A percentile compares a stretch with the other conserved stretches of the same genome.
These are phyloP conservation scores for Tetragonula carbonaria DNA, from an alignment of 2,888 invertebrate genomes.

Conservation along the genomic window DNA sequence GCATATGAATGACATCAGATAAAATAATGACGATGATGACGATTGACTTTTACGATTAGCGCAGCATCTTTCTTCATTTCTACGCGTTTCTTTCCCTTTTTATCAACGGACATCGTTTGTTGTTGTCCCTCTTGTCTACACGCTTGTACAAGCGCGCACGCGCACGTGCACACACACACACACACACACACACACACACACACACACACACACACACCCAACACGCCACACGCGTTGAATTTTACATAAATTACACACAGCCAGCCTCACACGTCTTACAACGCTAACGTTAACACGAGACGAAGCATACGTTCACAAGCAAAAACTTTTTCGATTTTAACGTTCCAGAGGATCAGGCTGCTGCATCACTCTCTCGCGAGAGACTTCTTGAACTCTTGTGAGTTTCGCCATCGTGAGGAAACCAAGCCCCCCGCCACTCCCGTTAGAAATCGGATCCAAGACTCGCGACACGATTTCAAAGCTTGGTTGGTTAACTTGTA, in stretches of 20 bases:
- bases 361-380: constrained; percentile 20
- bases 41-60: constrained; percentile 43
- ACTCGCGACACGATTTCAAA: constrained; percentile 31
- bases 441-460: constrained; percentile 8
- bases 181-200: background rate
- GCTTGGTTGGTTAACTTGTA: constrained; percentile 31
- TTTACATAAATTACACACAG: background rate
- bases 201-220: background rate
- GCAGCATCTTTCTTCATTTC: constrained; percentile 65
- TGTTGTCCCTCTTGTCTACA: constrained; percentile 61
- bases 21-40: constrained; percentile 32
- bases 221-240: background rate
- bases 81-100: constrained; percentile 61
- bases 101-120: constrained; percentile 65
- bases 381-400: background rate
- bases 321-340: constrained; percentile 48
- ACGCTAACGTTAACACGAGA: background rate
- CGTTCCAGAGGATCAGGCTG: constrained; percentile 42
- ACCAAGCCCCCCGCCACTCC: background rate
- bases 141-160: constrained; percentile 57
- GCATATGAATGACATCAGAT: background rate
- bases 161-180: background rate
- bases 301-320: constrained; percentile 12
- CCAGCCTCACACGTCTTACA: background rate
- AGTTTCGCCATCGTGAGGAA: background rate